These are phyloP conservation scores for Athetis lepigone DNA, from an alignment of 2,888 invertebrate species.

Conservation along the genomic window DNA sequence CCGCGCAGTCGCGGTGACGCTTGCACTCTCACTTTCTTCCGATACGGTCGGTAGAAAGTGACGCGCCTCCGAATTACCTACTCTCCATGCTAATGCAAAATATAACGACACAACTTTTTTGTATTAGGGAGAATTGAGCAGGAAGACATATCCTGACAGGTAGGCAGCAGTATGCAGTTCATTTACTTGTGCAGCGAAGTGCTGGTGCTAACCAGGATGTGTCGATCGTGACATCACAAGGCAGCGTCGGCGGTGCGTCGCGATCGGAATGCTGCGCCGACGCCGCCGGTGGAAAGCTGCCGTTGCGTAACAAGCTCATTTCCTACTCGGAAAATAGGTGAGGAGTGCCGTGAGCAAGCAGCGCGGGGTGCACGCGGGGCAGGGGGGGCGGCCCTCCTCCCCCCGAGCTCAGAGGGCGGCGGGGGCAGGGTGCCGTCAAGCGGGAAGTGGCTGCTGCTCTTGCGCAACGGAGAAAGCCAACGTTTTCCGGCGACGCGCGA, in stretches of 20 bases:
- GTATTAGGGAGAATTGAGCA: not conserved
- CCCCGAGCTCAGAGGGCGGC: constrained; percentile 48
- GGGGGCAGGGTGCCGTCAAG: constrained; percentile 64
- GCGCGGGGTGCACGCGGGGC: constrained; percentile 53
- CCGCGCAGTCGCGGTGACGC: constrained; percentile 54
- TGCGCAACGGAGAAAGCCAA: constrained; percentile 88
- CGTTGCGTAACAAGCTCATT: constrained; percentile 80
- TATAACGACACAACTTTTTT: too few species aligned
- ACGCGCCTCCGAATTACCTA: constrained; percentile 63
- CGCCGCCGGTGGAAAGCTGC: constrained; percentile 77
- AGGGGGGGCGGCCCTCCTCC: constrained; percentile 43
- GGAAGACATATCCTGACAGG: not conserved
- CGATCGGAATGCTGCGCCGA: constrained; percentile 71
- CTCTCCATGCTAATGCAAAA: constrained; percentile 55
- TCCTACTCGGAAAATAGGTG: constrained; percentile 88
- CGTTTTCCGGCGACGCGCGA: constrained; percentile 87
- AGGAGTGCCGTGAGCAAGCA: constrained; percentile 75
- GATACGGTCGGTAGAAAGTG: constrained; percentile 69
- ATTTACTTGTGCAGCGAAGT: not conserved
- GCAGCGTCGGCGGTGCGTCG: constrained; percentile 50
- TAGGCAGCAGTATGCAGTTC: not conserved
- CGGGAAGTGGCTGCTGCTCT: constrained; percentile 84
- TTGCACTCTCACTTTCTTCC: constrained; percentile 72
- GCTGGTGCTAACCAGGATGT: constrained; percentile 41
- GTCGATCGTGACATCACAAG: constrained; percentile 62